Conservation (phyloP, 2,888 invertebrate species). For the Nemotelus pantherinus region DNA sequence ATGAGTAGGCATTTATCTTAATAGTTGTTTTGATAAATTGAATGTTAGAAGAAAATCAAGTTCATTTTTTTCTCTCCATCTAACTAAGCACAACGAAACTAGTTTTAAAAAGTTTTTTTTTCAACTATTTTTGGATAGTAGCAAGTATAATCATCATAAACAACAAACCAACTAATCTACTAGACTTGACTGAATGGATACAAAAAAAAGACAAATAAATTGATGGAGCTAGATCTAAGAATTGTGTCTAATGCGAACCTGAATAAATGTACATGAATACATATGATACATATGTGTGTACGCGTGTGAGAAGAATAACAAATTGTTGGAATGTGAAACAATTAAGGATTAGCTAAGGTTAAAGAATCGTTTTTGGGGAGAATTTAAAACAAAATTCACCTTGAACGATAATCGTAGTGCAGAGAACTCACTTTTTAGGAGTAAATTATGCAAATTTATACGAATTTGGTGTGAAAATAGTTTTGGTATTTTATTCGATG, state of each 20-base stretch:
- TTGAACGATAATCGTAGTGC: slow-evolving; percentile 4
- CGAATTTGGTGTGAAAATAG: too few relatives aligned
- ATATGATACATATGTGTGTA: too few relatives aligned
- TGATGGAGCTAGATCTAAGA: too few relatives aligned
- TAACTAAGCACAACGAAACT: not conserved
- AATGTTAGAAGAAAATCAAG: not conserved
- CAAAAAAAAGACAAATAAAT: too few relatives aligned
- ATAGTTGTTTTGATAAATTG: not conserved
- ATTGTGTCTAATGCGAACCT: too few relatives aligned
- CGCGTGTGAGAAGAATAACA: not conserved
- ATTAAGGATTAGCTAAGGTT: not conserved
- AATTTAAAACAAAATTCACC: slow-evolving; percentile 13
- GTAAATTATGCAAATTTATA: too few relatives aligned
- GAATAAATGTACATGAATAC: too few relatives aligned
- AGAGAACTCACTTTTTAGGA: not conserved
- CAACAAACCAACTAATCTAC: too few relatives aligned
- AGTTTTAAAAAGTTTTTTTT: not conserved
- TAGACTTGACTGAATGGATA: too few relatives aligned
- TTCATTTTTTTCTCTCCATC: not conserved
- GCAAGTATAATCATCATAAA: not conserved
- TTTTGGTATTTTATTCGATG: too few relatives aligned
- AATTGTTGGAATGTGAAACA: not conserved
- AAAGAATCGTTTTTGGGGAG: slow-evolving; percentile 5
- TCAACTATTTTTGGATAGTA: not conserved
- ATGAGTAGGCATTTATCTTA: not conserved